Conservation (phyloP, 2,888 invertebrate genomes). For the Zele albiditarsus region DNA sequence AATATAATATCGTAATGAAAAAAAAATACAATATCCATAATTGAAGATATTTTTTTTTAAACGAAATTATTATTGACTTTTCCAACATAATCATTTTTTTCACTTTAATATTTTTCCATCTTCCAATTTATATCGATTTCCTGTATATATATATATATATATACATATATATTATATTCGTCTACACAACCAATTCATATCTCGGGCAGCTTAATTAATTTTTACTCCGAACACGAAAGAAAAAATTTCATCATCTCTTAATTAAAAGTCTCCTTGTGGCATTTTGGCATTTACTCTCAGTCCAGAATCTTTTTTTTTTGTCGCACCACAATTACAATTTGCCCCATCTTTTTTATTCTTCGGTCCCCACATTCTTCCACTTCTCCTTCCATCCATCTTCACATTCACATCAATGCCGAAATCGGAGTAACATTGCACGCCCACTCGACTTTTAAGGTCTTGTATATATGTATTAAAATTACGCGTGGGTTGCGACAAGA, state of each 20-base stretch:
- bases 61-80: not conserved
- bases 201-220: not conserved
- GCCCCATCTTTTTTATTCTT: not conserved
- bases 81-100: not conserved
- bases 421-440: constrained; percentile 19
- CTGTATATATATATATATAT: too few relatives aligned
- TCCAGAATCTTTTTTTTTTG: not conserved
- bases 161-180: too few relatives aligned
- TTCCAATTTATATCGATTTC: not conserved
- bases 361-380: not conserved
- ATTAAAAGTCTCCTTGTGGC: not conserved
- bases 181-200: not conserved
- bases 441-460: constrained; percentile 28
- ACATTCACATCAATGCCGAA: constrained; percentile 17
- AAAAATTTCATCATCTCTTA: constrained; percentile 7
- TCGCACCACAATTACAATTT: not conserved
- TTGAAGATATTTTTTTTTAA: not conserved
- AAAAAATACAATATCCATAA: not conserved
- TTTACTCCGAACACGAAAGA: not conserved
- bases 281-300: constrained; percentile 1
- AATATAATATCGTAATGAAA: constrained; percentile 5
- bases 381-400: not conserved
- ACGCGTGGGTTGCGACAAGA: constrained; percentile 27
- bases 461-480: constrained; percentile 5
- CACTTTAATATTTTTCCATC: not conserved